Evolutionary conservation across 2,888 invertebrate genomes (phyloP).

Genomic region (Melipona beecheii): DNA sequence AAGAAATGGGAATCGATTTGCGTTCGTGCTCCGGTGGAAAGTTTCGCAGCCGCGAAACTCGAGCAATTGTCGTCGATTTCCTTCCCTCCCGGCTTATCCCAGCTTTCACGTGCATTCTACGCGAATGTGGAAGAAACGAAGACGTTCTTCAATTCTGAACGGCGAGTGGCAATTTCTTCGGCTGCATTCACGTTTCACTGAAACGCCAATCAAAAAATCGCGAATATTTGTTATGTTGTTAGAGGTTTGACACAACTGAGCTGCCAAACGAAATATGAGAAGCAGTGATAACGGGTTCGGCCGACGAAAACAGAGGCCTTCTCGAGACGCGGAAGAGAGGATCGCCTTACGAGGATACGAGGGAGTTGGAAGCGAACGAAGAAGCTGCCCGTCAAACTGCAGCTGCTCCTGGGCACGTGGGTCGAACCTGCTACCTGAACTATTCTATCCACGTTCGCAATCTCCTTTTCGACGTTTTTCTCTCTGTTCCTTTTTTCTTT

Average conservation of each 20-base stretch:
- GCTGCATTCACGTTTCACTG: no score
- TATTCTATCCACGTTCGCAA: conserved; percentile 44
- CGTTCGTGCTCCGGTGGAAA: background rate
- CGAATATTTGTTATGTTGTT: no score
- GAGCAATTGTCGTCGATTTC: background rate
- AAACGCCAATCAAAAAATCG: no score
- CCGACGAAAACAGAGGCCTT: conserved; percentile 67
- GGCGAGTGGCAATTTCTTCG: no score
- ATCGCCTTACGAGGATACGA: conserved; percentile 69
- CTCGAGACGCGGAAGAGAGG: conserved; percentile 72
- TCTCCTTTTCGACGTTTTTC: conserved; percentile 29
- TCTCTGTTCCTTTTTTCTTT: conserved; percentile 24
- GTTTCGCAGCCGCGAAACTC: background rate
- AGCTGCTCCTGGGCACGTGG: conserved; percentile 80
- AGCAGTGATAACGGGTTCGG: conserved; percentile 66
- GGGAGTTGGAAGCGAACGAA: conserved; percentile 49
- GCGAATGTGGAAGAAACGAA: background rate
- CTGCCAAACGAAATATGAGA: no score
- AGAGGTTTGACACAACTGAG: background rate
- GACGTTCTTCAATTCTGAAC: no score
- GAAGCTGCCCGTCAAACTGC: conserved; percentile 67
- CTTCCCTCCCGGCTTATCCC: background rate
- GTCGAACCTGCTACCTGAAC: conserved; percentile 68
- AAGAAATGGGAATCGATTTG: conserved; percentile 7
- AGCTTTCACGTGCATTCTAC: background rate